These are phyloP conservation scores for Platygyra sinensis DNA, from an alignment of 64 coral and sea anemone genomes.

Conservation along the genomic window DNA sequence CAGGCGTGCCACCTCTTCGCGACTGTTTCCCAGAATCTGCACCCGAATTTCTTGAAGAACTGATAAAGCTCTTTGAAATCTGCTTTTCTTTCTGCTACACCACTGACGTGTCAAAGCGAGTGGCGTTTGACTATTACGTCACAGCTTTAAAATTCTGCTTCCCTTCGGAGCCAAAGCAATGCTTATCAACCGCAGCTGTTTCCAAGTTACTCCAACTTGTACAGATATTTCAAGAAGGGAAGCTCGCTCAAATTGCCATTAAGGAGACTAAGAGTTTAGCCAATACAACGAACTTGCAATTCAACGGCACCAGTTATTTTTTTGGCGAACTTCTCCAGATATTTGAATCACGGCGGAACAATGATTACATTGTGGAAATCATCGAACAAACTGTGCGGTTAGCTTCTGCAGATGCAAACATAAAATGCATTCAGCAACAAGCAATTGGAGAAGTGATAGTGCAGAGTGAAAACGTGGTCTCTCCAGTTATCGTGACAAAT, in stretches of 20 bases:
- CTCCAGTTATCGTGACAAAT: background rate
- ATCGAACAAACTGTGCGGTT: background rate
- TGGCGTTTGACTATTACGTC: constrained; percentile 1
- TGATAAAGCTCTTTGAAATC: constrained; percentile 1
- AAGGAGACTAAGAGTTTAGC: background rate
- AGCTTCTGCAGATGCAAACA: background rate
- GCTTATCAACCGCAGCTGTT: background rate
- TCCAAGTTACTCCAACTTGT: constrained; percentile 10
- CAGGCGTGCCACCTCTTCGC: background rate
- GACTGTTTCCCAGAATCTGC: background rate
- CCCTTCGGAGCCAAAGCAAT: background rate
- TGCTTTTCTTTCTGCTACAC: constrained; percentile 11
- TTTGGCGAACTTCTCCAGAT: background rate
- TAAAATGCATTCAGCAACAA: background rate
- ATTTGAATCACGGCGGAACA: background rate
- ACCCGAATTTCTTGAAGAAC: background rate
- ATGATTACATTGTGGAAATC: background rate
- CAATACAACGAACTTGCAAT: background rate
- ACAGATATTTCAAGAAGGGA: background rate
- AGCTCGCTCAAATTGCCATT: background rate
- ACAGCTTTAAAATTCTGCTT: constrained; percentile 13
- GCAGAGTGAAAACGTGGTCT: background rate
- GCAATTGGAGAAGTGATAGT: background rate
- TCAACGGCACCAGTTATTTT: background rate
- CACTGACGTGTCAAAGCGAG: background rate